phyloP scores from a whole-genome alignment of 2,888 invertebrate species.

The Baronia brevicornis region DNA sequence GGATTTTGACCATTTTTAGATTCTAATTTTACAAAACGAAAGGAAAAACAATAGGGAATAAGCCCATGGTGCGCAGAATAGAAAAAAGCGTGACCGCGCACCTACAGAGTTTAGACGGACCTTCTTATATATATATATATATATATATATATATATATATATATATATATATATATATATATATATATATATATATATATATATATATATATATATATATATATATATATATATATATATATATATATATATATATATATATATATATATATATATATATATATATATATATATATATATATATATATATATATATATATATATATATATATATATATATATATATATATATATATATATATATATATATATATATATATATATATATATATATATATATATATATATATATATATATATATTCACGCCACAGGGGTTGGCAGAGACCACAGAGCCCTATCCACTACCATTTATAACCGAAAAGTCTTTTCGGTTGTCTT shows the following conservation, averaged over 20 bases:
- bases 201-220: conserved; percentile 3
- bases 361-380: conserved; percentile 3
- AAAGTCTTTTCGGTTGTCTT: too few species aligned
- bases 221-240: not conserved
- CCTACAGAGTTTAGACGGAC: too few species aligned
- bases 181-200: conserved; percentile 3
- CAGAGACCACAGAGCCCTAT: too few species aligned
- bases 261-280: conserved; percentile 3
- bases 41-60: too few species aligned
- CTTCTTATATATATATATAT: conserved; percentile 1
- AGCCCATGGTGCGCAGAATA: too few species aligned
- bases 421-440: not conserved
- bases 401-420: conserved; percentile 3
- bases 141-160: conserved; percentile 3
- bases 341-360: conserved; percentile 2
- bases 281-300: conserved; percentile 3
- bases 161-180: conserved; percentile 3
- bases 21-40: too few species aligned
- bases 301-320: conserved; percentile 3
- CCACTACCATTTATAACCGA: too few species aligned
- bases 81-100: too few species aligned
- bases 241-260: conserved; percentile 3
- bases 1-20: too few species aligned
- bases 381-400: conserved; percentile 3
- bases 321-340: conserved; percentile 2